These are phyloP conservation scores for Drosophila atripex DNA, from an alignment of 2,888 invertebrate species.

Conservation along the genomic window DNA sequence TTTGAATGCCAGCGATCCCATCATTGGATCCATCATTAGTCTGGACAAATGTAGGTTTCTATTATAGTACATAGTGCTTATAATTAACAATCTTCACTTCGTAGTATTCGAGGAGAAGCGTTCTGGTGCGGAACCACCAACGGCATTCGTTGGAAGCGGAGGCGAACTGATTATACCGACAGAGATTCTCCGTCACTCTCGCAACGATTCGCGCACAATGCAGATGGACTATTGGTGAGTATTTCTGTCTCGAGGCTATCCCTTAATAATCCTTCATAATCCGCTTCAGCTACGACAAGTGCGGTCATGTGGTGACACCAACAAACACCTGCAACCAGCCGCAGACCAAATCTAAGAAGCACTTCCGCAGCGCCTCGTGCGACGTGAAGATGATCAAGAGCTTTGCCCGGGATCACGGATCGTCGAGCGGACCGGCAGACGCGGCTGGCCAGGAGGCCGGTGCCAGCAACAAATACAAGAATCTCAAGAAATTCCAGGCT, in stretches of 20 bases:
- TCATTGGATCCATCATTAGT: conserved; percentile 92
- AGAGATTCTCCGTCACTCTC: conserved; percentile 84
- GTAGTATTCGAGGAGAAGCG: conserved; percentile 91
- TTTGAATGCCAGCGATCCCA: conserved; percentile 86
- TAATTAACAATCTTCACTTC: conserved; percentile 35
- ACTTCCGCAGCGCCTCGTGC: conserved; percentile 84
- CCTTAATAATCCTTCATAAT: background rate
- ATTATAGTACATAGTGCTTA: no score
- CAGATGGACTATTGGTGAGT: conserved; percentile 86
- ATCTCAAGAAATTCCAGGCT: conserved; percentile 82
- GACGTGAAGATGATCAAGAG: conserved; percentile 84
- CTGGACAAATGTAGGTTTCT: conserved; percentile 93
- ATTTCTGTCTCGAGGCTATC: background rate
- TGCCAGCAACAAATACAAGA: conserved; percentile 75
- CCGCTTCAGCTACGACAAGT: conserved; percentile 81
- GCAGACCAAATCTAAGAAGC: conserved; percentile 83
- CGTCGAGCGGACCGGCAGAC: conserved; percentile 30
- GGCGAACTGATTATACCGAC: conserved; percentile 81
- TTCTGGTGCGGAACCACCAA: conserved; percentile 83
- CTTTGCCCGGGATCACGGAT: conserved; percentile 82
- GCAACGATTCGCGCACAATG: conserved; percentile 87
- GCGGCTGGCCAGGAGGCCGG: conserved; percentile 54
- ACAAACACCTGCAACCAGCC: conserved; percentile 63
- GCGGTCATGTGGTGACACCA: conserved; percentile 72
- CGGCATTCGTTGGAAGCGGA: conserved; percentile 65